Evolutionary conservation across 2,113 vertebrate genomes (phyloP).

Genomic region (Sinocyclocheilus maitianheensis): DNA sequence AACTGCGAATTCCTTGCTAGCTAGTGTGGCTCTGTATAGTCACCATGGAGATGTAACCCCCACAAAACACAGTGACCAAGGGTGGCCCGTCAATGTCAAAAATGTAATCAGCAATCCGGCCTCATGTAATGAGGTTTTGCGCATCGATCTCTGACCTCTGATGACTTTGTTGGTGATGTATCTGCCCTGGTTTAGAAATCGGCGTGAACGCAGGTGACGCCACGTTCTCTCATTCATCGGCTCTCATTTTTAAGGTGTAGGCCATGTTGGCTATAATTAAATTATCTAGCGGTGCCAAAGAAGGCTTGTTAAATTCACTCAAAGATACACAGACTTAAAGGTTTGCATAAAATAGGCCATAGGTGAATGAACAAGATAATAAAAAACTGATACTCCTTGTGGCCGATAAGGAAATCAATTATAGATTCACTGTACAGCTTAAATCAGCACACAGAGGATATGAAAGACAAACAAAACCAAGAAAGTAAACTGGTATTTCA

Average conservation of each 20-base stretch:
- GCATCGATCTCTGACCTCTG: constrained; percentile 12
- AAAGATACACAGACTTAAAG: not conserved
- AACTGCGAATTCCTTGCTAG: constrained; percentile 5
- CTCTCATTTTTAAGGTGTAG: not conserved
- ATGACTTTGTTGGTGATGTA: constrained; percentile 14
- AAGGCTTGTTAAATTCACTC: not conserved
- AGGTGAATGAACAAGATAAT: not conserved
- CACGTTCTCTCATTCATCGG: not conserved
- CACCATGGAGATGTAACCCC: constrained; percentile 26
- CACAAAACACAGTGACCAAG: constrained; percentile 11
- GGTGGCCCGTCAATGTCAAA: constrained; percentile 8
- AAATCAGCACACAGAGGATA: not conserved
- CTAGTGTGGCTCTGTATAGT: not conserved
- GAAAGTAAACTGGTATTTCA: constrained; percentile 19
- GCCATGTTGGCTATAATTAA: not conserved
- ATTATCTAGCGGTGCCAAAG: not conserved
- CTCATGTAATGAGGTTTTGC: constrained; percentile 25
- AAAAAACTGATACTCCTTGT: not conserved
- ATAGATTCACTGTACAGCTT: not conserved
- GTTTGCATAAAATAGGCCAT: not conserved
- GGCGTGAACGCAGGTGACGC: not conserved
- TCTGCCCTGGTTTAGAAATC: constrained; percentile 2
- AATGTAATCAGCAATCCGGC: constrained; percentile 18
- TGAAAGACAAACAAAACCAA: not conserved
- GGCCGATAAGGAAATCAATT: not conserved